Base-by-base conservation (phyloP, 2,113 vertebrate species). In the Lethenteron camtschaticum region DNA sequence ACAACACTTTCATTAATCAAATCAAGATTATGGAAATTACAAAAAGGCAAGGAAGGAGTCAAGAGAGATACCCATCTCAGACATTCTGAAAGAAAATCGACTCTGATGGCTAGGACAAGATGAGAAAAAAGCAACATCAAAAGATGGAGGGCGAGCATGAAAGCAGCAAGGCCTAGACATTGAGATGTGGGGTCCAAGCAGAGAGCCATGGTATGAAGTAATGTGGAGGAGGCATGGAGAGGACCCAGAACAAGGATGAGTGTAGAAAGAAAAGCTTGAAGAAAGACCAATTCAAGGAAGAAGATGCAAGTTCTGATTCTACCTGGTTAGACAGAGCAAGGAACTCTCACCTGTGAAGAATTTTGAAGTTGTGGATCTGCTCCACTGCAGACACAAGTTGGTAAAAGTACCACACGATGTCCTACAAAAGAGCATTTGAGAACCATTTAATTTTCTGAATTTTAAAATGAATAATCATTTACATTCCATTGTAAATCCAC, bases 331-430 rank as follows among this genome's bases (percentile, higher is more conserved):
- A 41, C 41, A 7, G 5, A 41, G 41, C 41, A 41, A 41, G 41
- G 41, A 41, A 41, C 41, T 57, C 60, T 72, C 72, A 96, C 94
- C 94, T 88, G 80, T 99, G 94, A 75, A 99, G 84, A 75, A 99
- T 82, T 69, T 89, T 90, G 74, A 88, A 92, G 78, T 87, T 87
- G 78, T 99, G 94, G 77, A 99, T 96, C 76, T 95, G 86, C 74
- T 84, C 85, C 72, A 99, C 94, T 6, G 94, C 94, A 74, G 92
- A 92, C 20, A 83, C 82, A 73, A 96, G 87, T 78, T 99, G 94
- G 77, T 95, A 99, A n/a, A 99, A 80, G 75, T 92, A 99, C 94
- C 94, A 99, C 69, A 96, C 73, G 68, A 96, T 90, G 78, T 87
- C 85, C 94, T 99, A 73, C 69, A 78, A 70, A 12, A 18, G 73